Evolutionary conservation across 2,113 vertebrate species (phyloP), one percentile per base, ranked within the genome.

Genomic region (Vanacampus margaritifer): DNA sequence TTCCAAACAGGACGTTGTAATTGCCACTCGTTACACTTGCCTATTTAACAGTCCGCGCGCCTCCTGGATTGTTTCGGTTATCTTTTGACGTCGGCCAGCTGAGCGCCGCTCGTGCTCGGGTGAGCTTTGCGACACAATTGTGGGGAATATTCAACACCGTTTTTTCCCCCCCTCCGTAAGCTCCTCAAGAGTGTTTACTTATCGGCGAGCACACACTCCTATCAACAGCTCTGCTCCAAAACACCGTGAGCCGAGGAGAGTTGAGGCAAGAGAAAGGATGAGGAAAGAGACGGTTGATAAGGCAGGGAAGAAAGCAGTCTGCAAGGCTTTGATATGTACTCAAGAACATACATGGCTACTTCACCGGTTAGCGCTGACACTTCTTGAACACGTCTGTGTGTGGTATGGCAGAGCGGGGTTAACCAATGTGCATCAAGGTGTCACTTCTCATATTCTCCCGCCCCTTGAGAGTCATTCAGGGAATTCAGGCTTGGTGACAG

Each of bases 181-280:
- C 70, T 83, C 80, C 74, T 75, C 0, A 66, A 85, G 83, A 83
- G 85, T 36, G 79, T 83, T 85, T 74, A 85, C 84, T 84, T 88
- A 88, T 89, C 86, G 67, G 79, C 26, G 75, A 74, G 82, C 78
- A 71, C 87, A 87, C 89, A 85, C 75, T 81, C 83, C 84, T 84
- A 85, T 88, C 87, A 79, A 74, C 51, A 72, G 78, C 63, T 59
- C 41, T 68, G 76, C 86, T 87, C 83, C 78, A 65, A 67, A 46
- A 69, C 83, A 71, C 74, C 24, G 56, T 10, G 13, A 77, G 79
- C 48, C 0, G 66, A 75, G 75, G 78, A 77, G 77, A 61, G 79
- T 59, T 57, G 71, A 65, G 32, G 64, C 63, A 21, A 72, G 67
- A 58, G 54, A 50, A 60, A 56, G 65, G 74, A 65, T 21, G 64